A percentile compares a stretch with the other conserved stretches of the same genome.
phyloP scores from a whole-genome alignment of 2,113 vertebrate species.

The Camelus dromedarius region DNA sequence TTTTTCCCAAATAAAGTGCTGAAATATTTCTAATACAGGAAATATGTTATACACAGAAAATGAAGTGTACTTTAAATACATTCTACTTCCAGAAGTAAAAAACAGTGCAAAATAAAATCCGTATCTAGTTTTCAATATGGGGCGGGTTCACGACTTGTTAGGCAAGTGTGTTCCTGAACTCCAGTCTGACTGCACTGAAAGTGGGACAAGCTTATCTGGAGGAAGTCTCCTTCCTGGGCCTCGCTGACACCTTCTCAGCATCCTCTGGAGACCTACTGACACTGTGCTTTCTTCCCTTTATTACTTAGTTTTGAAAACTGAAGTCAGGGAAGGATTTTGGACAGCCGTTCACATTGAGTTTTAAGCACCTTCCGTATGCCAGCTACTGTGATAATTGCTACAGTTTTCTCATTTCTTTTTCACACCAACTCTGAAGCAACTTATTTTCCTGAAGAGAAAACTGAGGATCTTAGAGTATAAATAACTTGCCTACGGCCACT shows the following conservation, averaged over 20 bases:
- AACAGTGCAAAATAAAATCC: not conserved
- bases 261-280: not conserved
- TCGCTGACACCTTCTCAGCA: not conserved
- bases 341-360: not conserved
- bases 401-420: conserved; percentile 21
- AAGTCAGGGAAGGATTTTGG: not conserved
- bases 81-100: conserved; percentile 5
- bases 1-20: not conserved
- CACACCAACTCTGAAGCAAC: not conserved
- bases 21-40: not conserved
- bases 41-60: not conserved
- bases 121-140: not conserved
- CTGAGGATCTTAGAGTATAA: not conserved
- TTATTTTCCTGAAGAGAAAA: conserved; percentile 21
- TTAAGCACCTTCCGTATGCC: not conserved
- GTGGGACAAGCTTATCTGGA: too few relatives aligned
- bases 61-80: not conserved
- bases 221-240: not conserved
- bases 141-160: not conserved
- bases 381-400: not conserved
- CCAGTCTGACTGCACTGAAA: not conserved
- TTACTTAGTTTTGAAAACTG: not conserved
- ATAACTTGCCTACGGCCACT: not conserved
- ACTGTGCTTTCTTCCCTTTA: not conserved
- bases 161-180: not conserved